Conservation (phyloP, 2,797 vertebrate species). For the Linurgus olivaceus region DNA sequence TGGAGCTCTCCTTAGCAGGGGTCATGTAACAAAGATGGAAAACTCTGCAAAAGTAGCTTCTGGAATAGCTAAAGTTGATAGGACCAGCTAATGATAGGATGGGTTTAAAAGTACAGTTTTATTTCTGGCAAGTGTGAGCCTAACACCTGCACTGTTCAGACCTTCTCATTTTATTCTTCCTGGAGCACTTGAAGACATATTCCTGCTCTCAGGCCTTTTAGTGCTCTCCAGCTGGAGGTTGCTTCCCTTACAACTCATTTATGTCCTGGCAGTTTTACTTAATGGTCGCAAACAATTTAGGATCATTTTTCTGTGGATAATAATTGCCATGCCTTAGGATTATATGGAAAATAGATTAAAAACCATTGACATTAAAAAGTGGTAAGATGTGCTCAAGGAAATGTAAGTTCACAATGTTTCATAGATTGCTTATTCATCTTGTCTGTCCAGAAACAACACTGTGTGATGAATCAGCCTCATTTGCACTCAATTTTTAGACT, state of each 20-base stretch:
- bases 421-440: not conserved
- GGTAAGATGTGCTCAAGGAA: not conserved
- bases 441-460: not conserved
- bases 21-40: not conserved
- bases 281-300: not conserved
- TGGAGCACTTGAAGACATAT: not conserved
- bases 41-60: not conserved
- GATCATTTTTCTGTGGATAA: not conserved
- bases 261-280: not conserved
- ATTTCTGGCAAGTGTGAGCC: not conserved
- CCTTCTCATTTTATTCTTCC: not conserved
- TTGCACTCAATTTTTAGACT: not conserved
- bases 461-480: not conserved
- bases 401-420: not conserved
- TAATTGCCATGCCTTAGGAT: not conserved
- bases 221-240: not conserved
- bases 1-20: not conserved
- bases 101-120: not conserved
- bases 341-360: not conserved
- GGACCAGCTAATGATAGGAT: not conserved
- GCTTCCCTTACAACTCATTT: not conserved
- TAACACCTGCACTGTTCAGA: not conserved
- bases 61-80: not conserved
- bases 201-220: not conserved
- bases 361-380: not conserved